A percentile compares a stretch with the other conserved stretches of the same genome.
These are phyloP conservation scores for Atethmia centrago DNA, from an alignment of 2,888 invertebrate species.

Conservation along the genomic window DNA sequence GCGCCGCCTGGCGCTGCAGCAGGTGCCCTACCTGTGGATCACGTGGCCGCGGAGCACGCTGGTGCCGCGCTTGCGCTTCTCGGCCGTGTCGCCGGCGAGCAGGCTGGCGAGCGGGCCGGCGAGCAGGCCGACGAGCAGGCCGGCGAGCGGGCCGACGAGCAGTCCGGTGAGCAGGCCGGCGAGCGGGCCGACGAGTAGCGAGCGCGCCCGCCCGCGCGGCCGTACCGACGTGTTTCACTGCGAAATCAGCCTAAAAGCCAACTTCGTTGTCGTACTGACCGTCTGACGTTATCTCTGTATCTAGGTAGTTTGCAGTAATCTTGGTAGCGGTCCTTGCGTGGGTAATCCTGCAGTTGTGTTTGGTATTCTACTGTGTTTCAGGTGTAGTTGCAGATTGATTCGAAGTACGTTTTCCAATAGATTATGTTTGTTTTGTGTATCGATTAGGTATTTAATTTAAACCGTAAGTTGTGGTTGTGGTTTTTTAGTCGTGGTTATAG, in stretches of 20 bases:
- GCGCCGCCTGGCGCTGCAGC: not conserved
- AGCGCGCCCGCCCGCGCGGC: too few relatives aligned
- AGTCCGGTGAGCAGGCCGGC: not conserved
- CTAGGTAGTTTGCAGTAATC: constrained; percentile 11
- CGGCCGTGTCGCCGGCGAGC: not conserved
- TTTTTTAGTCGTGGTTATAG: too few relatives aligned
- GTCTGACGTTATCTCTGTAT: not conserved
- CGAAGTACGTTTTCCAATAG: not conserved
- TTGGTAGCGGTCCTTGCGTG: not conserved
- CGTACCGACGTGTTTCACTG: not conserved
- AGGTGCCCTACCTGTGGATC: constrained; percentile 9
- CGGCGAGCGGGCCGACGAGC: not conserved
- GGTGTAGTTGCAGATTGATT: constrained; percentile 6
- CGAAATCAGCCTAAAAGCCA: not conserved
- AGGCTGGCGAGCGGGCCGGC: not conserved
- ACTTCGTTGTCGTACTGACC: not conserved
- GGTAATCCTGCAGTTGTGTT: not conserved
- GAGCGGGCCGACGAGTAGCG: rapidly evolving
- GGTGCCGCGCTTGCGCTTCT: not conserved
- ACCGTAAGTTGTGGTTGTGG: not conserved
- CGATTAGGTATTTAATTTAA: not conserved
- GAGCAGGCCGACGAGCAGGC: rapidly evolving
- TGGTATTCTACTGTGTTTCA: constrained; percentile 19
- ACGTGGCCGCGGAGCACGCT: not conserved
- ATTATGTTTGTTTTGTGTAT: not conserved